Evolutionary conservation across 2,888 invertebrate genomes (phyloP).

Genomic region (Melieria picta): DNA sequence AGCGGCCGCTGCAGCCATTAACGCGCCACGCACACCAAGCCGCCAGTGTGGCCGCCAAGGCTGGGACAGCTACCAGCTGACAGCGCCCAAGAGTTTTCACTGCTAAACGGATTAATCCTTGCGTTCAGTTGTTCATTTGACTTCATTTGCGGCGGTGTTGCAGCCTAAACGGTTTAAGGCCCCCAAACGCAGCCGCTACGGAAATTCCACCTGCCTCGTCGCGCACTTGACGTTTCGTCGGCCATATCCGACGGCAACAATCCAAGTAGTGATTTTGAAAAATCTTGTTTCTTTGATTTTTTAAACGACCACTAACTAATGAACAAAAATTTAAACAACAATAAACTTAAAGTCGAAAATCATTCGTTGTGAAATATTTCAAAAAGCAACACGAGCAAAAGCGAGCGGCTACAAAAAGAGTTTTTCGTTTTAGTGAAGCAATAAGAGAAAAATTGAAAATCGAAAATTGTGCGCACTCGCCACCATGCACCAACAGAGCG

Average conservation of each 20-base stretch:
- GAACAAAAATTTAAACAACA: not conserved
- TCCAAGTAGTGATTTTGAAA: slow-evolving; percentile 10
- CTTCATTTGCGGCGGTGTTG: slow-evolving; percentile 56
- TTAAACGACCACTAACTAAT: not conserved
- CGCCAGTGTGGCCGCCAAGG: slow-evolving; percentile 2
- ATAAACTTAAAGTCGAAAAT: not conserved
- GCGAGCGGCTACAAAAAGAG: not conserved
- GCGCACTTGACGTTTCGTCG: not conserved
- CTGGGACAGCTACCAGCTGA: slow-evolving; percentile 1
- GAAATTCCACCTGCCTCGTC: slow-evolving; percentile 4
- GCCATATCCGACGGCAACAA: slow-evolving; percentile 23
- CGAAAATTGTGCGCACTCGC: not conserved
- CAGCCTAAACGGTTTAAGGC: not conserved
- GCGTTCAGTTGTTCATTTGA: slow-evolving; percentile 60
- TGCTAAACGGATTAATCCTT: slow-evolving; percentile 60
- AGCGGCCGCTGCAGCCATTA: slow-evolving; percentile 10
- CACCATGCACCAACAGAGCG: slow-evolving; percentile 70
- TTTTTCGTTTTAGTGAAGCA: not conserved
- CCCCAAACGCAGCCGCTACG: not conserved
- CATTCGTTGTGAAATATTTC: slow-evolving; percentile 14
- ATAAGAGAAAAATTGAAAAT: not conserved
- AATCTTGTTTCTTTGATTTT: not conserved
- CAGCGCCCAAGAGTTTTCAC: slow-evolving; percentile 14
- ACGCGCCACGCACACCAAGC: slow-evolving; percentile 18
- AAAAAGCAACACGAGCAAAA: not conserved